Conservation (phyloP, 1,140 invertebrate species). For the Hycleus cichorii region DNA sequence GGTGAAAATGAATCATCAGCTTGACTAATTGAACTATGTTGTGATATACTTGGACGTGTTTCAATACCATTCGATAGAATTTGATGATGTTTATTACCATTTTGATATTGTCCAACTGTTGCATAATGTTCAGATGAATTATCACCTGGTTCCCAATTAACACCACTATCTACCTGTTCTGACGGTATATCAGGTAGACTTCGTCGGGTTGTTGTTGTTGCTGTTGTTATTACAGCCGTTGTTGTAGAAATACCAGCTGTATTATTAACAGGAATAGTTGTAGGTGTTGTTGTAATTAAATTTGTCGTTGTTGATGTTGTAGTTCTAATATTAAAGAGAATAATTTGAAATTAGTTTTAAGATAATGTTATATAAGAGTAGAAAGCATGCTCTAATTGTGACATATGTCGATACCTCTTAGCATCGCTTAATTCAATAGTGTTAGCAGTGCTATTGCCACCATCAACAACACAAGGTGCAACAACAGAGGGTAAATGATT, state of each 20-base stretch:
- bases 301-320: too few species aligned
- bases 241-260: background rate
- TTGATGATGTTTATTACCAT: conserved; percentile 28
- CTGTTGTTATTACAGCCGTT: conserved; percentile 10
- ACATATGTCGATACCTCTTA: conserved; percentile 28
- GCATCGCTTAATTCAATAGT: conserved; percentile 35
- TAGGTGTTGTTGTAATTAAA: too few species aligned
- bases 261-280: conserved; percentile 2
- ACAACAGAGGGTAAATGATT: conserved; percentile 40
- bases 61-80: conserved; percentile 32
- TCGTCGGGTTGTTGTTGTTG: conserved; percentile 47
- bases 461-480: conserved; percentile 26
- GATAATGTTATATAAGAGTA: background rate
- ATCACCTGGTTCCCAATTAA: conserved; percentile 45
- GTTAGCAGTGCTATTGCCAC: conserved; percentile 22
- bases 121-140: conserved; percentile 60
- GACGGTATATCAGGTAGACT: conserved; percentile 59
- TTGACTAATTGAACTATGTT: conserved; percentile 53
- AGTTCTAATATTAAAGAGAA: background rate
- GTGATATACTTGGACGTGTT: conserved; percentile 45
- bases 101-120: conserved; percentile 48
- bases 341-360: conserved; percentile 1
- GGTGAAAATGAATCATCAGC: conserved; percentile 51
- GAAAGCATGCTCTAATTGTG: background rate
- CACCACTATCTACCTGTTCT: conserved; percentile 41